Evolutionary conservation across 2,797 vertebrate species (phyloP).

Genomic region (Hemibagrus guttatus): DNA sequence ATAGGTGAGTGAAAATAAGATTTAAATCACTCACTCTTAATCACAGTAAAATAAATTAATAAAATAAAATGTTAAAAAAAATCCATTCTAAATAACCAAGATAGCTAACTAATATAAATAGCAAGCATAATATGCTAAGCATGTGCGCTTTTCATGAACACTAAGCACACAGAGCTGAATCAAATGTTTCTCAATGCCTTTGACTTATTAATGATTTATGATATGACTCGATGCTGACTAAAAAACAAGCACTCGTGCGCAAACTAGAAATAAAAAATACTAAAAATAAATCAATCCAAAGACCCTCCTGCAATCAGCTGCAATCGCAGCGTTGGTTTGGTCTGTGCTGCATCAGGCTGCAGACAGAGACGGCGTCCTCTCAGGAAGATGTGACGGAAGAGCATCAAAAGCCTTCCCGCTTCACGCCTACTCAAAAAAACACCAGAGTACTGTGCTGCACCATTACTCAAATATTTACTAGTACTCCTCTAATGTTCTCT

Average conservation of each 20-base stretch:
- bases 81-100: not conserved
- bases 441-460: not conserved
- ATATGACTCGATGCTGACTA: not conserved
- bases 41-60: no score
- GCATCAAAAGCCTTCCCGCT: not conserved
- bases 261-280: not conserved
- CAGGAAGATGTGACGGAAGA: not conserved
- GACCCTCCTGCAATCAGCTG: not conserved
- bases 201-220: not conserved
- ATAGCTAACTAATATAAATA: not conserved
- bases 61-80: no score
- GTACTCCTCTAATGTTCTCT: conserved; percentile 21
- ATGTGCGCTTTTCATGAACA: not conserved
- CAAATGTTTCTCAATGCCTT: not conserved
- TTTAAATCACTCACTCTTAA: not conserved
- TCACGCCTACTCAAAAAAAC: not conserved
- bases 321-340: not conserved
- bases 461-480: conserved; percentile 17
- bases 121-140: not conserved
- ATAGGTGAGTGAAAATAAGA: not conserved
- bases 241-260: not conserved
- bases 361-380: not conserved
- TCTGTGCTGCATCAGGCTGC: conserved; percentile 43
- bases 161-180: not conserved
- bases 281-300: not conserved